These are phyloP conservation scores for Bradypodion ventrale DNA, from an alignment of 2,797 vertebrate species.

Conservation along the genomic window DNA sequence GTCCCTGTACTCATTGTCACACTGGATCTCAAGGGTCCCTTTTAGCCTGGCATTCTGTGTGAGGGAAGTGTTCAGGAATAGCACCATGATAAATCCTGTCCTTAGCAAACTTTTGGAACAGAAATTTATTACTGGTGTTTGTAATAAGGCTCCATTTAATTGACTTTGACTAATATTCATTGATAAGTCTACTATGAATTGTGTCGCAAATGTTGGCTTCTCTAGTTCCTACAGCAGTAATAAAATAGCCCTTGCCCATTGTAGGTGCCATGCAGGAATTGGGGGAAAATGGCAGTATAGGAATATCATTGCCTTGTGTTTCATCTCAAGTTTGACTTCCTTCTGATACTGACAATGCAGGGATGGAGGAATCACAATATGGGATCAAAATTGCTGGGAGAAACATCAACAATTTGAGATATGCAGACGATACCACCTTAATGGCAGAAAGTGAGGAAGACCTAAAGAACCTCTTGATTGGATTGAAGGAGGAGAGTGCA, in stretches of 20 bases:
- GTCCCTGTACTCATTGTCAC: neutral
- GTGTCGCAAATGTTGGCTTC: neutral
- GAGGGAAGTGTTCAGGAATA: neutral
- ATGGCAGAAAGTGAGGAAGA: too few relatives aligned
- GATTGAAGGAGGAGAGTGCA: too few relatives aligned
- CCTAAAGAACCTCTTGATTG: too few relatives aligned
- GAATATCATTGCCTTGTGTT: neutral
- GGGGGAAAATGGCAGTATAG: neutral
- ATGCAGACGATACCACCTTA: too few relatives aligned
- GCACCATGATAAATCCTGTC: neutral
- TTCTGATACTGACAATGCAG: neutral
- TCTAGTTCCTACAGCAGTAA: neutral
- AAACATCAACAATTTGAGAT: too few relatives aligned
- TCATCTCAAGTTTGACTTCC: neutral
- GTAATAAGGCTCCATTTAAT: neutral
- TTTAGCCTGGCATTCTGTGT: neutral
- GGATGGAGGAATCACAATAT: too few relatives aligned
- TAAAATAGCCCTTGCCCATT: neutral
- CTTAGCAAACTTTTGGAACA: neutral
- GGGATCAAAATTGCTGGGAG: too few relatives aligned
- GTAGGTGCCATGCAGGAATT: neutral
- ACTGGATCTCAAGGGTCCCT: neutral
- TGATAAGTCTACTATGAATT: neutral
- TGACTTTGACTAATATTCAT: neutral
- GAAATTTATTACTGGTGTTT: too few relatives aligned